Evolutionary conservation across 1,140 invertebrate genomes (phyloP).

Genomic region (Cepaea nemoralis): DNA sequence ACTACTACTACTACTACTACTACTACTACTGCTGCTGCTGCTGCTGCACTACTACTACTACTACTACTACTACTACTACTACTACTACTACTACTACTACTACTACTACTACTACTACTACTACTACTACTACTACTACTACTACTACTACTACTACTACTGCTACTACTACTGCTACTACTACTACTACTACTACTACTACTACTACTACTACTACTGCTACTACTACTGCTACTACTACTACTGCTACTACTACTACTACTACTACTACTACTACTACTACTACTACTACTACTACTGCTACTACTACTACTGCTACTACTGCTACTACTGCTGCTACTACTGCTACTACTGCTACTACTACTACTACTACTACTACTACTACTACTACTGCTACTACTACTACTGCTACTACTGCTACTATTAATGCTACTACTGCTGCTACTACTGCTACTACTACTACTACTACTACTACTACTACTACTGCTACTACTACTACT

Average conservation of each 20-base stretch:
- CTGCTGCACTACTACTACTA: not conserved
- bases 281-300: slow-evolving; percentile 16
- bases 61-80: not conserved
- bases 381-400: slow-evolving; percentile 15
- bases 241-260: slow-evolving; percentile 18
- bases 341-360: not conserved
- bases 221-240: slow-evolving; percentile 20
- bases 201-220: slow-evolving; percentile 13
- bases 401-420: slow-evolving; percentile 15
- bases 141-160: not conserved
- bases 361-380: slow-evolving; percentile 17
- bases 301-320: slow-evolving; percentile 3
- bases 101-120: not conserved
- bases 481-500: slow-evolving; percentile 11
- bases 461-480: slow-evolving; percentile 12
- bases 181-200: slow-evolving; percentile 22
- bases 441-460: slow-evolving; percentile 1
- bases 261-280: not conserved
- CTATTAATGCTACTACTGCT: slow-evolving; percentile 1
- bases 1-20: slow-evolving; percentile 1
- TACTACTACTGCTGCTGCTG: not conserved
- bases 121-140: not conserved
- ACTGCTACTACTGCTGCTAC: not conserved
- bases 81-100: not conserved
- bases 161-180: slow-evolving; percentile 1